phyloP scores from a whole-genome alignment of 1,140 invertebrate species.

The Zelostemma sp. region DNA sequence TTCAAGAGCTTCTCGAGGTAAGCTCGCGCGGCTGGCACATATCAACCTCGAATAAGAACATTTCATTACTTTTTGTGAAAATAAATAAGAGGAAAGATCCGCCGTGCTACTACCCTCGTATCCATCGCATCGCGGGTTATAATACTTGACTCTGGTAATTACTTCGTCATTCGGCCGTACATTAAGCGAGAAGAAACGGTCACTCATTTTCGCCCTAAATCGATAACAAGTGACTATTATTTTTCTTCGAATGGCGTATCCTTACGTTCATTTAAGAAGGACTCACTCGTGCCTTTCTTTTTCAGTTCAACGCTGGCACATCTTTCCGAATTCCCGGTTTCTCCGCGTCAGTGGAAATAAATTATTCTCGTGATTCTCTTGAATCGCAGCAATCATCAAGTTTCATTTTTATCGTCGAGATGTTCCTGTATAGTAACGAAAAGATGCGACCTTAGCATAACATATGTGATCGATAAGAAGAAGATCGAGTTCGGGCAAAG shows the following conservation, averaged over 20 bases:
- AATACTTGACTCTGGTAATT: conserved; percentile 24
- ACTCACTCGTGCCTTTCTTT: conserved; percentile 64
- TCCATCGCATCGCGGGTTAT: conserved; percentile 31
- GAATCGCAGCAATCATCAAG: conserved; percentile 20
- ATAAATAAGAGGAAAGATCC: conserved; percentile 33
- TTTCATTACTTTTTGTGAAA: conserved; percentile 31
- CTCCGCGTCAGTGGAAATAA: conserved; percentile 96
- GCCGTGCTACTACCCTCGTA: conserved; percentile 33
- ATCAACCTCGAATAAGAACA: conserved; percentile 30
- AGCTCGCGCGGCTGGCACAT: conserved; percentile 59
- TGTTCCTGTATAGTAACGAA: conserved; percentile 21
- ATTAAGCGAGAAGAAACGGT: too few relatives aligned
- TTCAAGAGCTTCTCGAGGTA: conserved; percentile 99
- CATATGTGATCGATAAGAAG: too few relatives aligned
- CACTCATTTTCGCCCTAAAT: background rate
- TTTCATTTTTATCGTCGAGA: conserved; percentile 18
- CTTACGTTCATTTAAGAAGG: too few relatives aligned
- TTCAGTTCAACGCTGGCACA: conserved; percentile 97
- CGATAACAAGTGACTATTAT: background rate
- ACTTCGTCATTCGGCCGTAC: conserved; percentile 24
- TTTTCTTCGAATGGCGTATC: background rate
- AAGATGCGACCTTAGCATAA: conserved; percentile 3
- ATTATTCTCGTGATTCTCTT: conserved; percentile 40
- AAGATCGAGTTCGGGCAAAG: conserved; percentile 19
- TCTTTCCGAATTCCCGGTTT: conserved; percentile 96